phyloP scores from a whole-genome alignment of 2,888 invertebrate species.

The Cerastoderma edule region DNA sequence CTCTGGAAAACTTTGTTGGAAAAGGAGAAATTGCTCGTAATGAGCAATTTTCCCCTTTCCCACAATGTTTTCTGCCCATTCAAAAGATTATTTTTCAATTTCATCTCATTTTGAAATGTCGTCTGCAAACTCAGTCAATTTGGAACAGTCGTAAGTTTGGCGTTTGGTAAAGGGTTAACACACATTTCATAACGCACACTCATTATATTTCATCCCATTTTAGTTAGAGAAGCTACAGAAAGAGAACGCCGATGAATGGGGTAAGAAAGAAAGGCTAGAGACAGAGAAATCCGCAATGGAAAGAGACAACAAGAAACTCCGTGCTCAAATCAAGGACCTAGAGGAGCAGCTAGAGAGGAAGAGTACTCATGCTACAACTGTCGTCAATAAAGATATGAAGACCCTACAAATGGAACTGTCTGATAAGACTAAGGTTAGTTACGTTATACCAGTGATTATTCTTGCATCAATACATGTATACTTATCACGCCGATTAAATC shows the following conservation, averaged over 20 bases:
- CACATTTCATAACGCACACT: too few relatives aligned
- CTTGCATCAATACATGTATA: too few relatives aligned
- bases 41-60: not conserved
- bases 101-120: too few relatives aligned
- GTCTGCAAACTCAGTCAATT: too few relatives aligned
- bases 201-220: conserved; percentile 2
- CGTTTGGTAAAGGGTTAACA: too few relatives aligned
- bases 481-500: too few relatives aligned
- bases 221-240: conserved; percentile 93
- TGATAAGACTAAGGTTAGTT: conserved; percentile 84
- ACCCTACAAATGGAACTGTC: conserved; percentile 82
- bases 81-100: too few relatives aligned
- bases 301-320: conserved; percentile 94
- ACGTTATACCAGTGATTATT: too few relatives aligned
- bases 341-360: conserved; percentile 88
- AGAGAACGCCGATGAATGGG: conserved; percentile 97
- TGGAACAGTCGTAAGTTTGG: too few relatives aligned
- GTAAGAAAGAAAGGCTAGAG: conserved; percentile 94
- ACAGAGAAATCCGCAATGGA: conserved; percentile 94
- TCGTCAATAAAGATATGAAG: conserved; percentile 81
- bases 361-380: conserved; percentile 77
- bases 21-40: not conserved
- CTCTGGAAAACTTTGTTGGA: too few relatives aligned
- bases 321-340: conserved; percentile 88
- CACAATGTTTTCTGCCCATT: conserved; percentile 10